Percentiles rank a stretch among this genome's conserved stretches.
Evolutionary conservation across 2,113 vertebrate genomes (phyloP).

Genomic region (Xyliphius kryptos): DNA sequence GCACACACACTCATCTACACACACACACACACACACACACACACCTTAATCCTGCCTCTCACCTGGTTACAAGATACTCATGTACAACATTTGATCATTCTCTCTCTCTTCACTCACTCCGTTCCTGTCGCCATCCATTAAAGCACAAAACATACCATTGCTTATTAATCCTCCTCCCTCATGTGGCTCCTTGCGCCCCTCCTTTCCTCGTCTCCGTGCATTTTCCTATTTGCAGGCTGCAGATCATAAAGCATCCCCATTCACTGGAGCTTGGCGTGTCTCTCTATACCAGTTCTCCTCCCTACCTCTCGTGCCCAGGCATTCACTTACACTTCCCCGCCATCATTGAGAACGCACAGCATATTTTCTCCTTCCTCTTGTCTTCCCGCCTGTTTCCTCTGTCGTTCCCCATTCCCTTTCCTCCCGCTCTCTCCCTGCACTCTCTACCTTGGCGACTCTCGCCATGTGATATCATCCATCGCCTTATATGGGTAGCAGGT

Average conservation of each 20-base stretch:
- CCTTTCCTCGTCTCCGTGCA: slow-evolving; percentile 29
- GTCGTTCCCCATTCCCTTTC: slow-evolving; percentile 40
- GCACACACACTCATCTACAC: slow-evolving; percentile 11
- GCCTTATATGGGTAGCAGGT: slow-evolving; percentile 73
- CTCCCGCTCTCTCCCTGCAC: slow-evolving; percentile 40
- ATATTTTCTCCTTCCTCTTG: slow-evolving; percentile 10
- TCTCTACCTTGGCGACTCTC: slow-evolving; percentile 41
- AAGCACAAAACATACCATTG: slow-evolving; percentile 55
- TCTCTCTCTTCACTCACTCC: slow-evolving; percentile 22
- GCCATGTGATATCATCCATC: slow-evolving; percentile 65
- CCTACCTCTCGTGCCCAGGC: no score
- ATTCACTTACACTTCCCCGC: no score
- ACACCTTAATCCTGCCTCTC: slow-evolving; percentile 12
- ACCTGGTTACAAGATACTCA: slow-evolving; percentile 24
- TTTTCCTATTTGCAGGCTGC: no score
- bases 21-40: slow-evolving; percentile 10
- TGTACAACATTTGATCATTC: slow-evolving; percentile 10
- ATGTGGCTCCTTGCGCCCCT: slow-evolving; percentile 43
- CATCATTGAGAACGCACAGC: no score
- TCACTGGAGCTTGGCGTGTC: slow-evolving; percentile 4
- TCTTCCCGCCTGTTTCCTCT: slow-evolving; percentile 41
- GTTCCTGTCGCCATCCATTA: slow-evolving; percentile 37
- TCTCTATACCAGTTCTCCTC: slow-evolving; percentile 22
- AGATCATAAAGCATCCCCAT: no score
- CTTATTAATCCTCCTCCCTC: slow-evolving; percentile 55